Percentiles rank a stretch among this genome's conserved stretches.
phyloP scores from a whole-genome alignment of 2,113 vertebrate species.

The Osmerus mordax region DNA sequence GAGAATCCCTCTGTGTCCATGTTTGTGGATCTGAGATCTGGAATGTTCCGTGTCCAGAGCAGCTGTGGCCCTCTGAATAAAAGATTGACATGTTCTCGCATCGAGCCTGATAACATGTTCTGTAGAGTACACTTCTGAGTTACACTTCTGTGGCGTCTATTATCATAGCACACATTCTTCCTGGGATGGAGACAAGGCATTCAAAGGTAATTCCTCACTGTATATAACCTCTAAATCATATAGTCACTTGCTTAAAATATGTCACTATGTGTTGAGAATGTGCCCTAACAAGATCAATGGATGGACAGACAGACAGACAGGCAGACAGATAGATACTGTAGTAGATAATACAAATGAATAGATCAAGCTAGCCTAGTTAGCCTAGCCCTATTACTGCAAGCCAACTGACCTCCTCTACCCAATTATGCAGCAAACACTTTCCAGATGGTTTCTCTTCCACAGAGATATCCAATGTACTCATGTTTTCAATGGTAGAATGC shows the following conservation, averaged over 20 bases:
- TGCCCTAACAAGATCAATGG: background rate
- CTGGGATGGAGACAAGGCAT: background rate
- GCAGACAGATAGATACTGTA: background rate
- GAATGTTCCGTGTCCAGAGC: conserved; percentile 28
- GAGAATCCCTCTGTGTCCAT: conserved; percentile 58
- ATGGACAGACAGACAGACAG: conserved; percentile 9
- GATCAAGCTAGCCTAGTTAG: background rate
- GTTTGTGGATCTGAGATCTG: conserved; percentile 28
- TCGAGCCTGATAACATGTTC: background rate
- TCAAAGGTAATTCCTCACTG: background rate
- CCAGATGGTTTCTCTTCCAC: background rate
- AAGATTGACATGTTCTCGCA: background rate
- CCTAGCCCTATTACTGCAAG: background rate
- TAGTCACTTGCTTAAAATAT: no score
- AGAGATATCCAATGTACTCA: conserved; percentile 27
- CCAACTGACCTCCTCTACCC: conserved; percentile 60
- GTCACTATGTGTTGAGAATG: no score
- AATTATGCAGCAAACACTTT: conserved; percentile 42
- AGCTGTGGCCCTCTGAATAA: conserved; percentile 45
- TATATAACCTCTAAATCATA: no score
- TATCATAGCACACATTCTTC: background rate
- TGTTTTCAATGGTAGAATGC: conserved; percentile 9
- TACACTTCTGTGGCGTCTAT: background rate
- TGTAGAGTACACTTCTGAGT: background rate
- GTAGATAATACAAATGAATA: no score